Evolutionary conservation across 2,888 invertebrate genomes (phyloP).

Genomic region (Rhagium mordax): DNA sequence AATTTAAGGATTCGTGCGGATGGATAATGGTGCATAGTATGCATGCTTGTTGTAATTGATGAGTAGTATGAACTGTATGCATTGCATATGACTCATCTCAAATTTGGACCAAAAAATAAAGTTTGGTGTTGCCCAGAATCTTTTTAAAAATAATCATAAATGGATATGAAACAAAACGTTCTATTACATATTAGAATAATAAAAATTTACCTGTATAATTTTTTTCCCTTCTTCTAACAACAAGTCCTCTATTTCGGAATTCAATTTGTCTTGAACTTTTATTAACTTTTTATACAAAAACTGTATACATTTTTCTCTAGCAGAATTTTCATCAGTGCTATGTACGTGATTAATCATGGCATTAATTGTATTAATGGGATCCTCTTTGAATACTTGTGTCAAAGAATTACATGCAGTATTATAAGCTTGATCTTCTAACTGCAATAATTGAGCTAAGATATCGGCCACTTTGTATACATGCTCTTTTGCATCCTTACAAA

Average conservation of each 20-base stretch:
- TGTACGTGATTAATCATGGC: slow-evolving; percentile 75
- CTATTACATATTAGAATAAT: background rate
- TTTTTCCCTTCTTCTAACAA: slow-evolving; percentile 85
- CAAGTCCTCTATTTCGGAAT: slow-evolving; percentile 86
- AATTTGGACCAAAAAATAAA: no score
- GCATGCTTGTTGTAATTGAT: no score
- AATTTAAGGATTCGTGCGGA: no score
- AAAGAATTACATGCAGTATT: slow-evolving; percentile 89
- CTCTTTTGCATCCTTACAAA: slow-evolving; percentile 90
- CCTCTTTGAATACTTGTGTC: slow-evolving; percentile 82
- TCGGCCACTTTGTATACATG: slow-evolving; percentile 91
- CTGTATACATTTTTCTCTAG: slow-evolving; percentile 89
- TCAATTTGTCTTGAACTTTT: slow-evolving; percentile 82
- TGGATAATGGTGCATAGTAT: no score
- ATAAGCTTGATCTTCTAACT: slow-evolving; percentile 87
- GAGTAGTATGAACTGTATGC: no score
- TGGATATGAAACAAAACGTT: no score
- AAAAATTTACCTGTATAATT: slow-evolving; percentile 78
- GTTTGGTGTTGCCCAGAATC: no score
- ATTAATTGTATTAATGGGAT: slow-evolving; percentile 77
- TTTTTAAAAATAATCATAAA: no score
- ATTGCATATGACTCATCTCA: no score
- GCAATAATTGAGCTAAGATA: slow-evolving; percentile 91
- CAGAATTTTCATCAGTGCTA: slow-evolving; percentile 79
- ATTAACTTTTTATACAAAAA: slow-evolving; percentile 81